These are phyloP conservation scores for Noctua comes DNA, from an alignment of 2,888 invertebrate genomes.

Conservation along the genomic window DNA sequence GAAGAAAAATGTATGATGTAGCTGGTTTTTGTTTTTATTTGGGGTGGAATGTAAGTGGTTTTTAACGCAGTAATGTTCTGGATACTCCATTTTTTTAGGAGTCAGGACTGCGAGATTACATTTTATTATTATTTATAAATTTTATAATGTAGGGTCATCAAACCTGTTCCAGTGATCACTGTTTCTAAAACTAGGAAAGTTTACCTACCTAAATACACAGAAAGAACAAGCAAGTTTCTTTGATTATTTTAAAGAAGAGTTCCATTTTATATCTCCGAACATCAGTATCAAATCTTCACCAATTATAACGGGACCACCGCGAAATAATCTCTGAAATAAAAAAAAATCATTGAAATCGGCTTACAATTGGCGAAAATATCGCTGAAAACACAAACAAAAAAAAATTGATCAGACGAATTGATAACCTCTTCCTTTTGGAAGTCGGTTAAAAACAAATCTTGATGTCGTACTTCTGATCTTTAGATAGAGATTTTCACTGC, in stretches of 20 bases:
- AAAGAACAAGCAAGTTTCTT: not conserved
- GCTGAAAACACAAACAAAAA: too few relatives aligned
- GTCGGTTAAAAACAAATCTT: not conserved
- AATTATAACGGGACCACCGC: too few relatives aligned
- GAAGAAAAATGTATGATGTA: not conserved
- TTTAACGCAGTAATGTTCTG: not conserved
- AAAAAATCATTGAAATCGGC: not conserved
- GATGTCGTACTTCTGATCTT: not conserved
- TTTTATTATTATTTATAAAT: not conserved
- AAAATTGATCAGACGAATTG: too few relatives aligned
- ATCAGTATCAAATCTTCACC: too few relatives aligned
- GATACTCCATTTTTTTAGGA: not conserved
- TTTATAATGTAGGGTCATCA: not conserved
- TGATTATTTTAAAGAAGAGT: not conserved
- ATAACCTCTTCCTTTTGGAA: too few relatives aligned
- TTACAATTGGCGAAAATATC: too few relatives aligned
- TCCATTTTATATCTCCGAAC: too few relatives aligned
- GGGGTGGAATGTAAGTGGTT: not conserved
- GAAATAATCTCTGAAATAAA: too few relatives aligned
- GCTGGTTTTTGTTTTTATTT: constrained; percentile 7
- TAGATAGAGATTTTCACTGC: not conserved
- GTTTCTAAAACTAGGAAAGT: not conserved
- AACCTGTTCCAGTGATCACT: not conserved
- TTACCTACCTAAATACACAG: not conserved
- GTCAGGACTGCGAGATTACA: not conserved